A percentile compares a stretch with the other conserved stretches of the same genome.
These are phyloP conservation scores for Crax fasciolata DNA, from an alignment of 2,797 vertebrate species.

Conservation along the genomic window DNA sequence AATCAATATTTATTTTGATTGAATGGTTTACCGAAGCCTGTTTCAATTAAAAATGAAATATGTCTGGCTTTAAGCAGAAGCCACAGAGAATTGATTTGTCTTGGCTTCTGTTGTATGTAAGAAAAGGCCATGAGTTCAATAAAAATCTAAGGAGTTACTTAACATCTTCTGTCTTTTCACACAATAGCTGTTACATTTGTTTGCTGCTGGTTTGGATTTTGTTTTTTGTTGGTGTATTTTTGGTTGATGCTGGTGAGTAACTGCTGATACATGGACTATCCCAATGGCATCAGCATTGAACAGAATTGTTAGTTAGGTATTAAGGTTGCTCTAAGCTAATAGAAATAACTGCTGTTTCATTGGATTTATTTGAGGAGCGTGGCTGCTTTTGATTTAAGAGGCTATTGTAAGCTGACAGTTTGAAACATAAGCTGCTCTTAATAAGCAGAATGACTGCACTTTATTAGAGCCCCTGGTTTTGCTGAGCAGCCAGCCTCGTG, in stretches of 20 bases:
- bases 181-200: background rate
- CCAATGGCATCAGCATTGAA: background rate
- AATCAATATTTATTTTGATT: background rate
- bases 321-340: constrained; percentile 29
- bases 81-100: constrained; percentile 24
- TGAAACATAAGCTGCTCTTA: constrained; percentile 60
- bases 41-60: constrained; percentile 40
- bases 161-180: background rate
- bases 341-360: constrained; percentile 46
- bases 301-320: background rate
- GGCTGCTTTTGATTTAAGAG: constrained; percentile 58
- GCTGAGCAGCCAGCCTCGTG: background rate
- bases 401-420: constrained; percentile 67
- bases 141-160: constrained; percentile 40
- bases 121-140: constrained; percentile 13
- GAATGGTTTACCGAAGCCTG: constrained; percentile 10
- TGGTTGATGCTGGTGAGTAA: background rate
- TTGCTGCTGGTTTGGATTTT: background rate
- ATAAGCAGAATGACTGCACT: constrained; percentile 37
- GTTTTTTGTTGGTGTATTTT: background rate
- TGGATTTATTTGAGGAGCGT: constrained; percentile 58
- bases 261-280: background rate
- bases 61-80: constrained; percentile 25
- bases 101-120: background rate
- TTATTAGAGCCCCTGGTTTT: background rate